Conservation (phyloP, 1,140 invertebrate species). For the Thaumetopoea pityocampa region DNA sequence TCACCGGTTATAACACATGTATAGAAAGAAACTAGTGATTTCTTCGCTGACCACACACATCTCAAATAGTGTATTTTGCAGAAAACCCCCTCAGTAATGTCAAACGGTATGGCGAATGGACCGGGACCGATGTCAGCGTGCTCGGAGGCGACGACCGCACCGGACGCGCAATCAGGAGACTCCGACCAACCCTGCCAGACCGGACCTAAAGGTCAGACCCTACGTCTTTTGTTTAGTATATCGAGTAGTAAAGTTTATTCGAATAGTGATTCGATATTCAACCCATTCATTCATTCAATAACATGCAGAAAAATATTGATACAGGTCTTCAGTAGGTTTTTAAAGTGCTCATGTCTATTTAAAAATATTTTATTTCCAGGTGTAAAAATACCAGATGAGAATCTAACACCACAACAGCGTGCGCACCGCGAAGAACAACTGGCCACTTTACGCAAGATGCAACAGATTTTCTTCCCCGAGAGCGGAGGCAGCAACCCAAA, state of each 20-base stretch:
- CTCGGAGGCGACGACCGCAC: conserved; percentile 39
- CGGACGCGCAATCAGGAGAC: conserved; percentile 36
- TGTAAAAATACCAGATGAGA: conserved; percentile 96
- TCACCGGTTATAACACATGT: background rate
- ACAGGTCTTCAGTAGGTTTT: too few species aligned
- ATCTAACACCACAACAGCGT: conserved; percentile 96
- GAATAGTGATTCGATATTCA: too few species aligned
- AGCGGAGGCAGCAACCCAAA: conserved; percentile 60
- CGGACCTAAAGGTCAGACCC: conserved; percentile 64
- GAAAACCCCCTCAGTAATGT: conserved; percentile 73
- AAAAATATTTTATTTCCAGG: conserved; percentile 70
- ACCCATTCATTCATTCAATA: too few species aligned
- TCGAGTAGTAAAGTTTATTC: background rate
- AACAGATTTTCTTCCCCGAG: conserved; percentile 93
- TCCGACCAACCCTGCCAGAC: conserved; percentile 66
- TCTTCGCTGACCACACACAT: too few species aligned
- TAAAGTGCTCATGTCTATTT: conserved; percentile 7
- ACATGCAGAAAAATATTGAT: too few species aligned
- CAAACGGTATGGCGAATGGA: conserved; percentile 64
- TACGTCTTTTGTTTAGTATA: too few species aligned
- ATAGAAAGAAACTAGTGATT: conserved; percentile 1
- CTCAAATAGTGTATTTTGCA: conserved; percentile 34
- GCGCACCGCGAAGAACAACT: conserved; percentile 95
- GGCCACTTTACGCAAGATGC: conserved; percentile 93
- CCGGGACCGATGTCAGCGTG: conserved; percentile 48